Evolutionary conservation across 2,888 invertebrate genomes (phyloP).

Genomic region (Rotaria socialis): DNA sequence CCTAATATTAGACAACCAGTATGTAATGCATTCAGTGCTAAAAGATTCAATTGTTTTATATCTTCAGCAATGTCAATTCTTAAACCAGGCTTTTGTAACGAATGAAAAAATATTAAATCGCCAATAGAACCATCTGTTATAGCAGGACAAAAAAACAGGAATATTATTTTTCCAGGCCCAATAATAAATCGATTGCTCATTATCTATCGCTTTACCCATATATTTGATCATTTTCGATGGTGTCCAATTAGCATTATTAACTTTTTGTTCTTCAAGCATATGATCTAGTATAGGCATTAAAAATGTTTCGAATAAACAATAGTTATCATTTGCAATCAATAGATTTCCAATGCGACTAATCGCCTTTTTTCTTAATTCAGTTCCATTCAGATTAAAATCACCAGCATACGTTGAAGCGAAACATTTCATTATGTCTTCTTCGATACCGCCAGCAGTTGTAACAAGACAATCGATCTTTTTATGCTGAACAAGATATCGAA

Average conservation of each 20-base stretch:
- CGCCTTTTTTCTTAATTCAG: constrained; percentile 72
- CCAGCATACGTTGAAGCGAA: constrained; percentile 87
- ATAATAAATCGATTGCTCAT: constrained; percentile 86
- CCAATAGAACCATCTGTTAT: constrained; percentile 90
- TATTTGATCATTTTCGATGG: constrained; percentile 81
- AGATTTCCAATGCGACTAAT: constrained; percentile 88
- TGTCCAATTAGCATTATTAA: constrained; percentile 71
- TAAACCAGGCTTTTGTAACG: constrained; percentile 78
- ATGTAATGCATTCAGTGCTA: constrained; percentile 83
- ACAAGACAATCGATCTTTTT: constrained; percentile 90
- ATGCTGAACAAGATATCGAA: constrained; percentile 78
- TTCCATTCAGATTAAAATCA: constrained; percentile 78
- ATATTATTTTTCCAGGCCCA: constrained; percentile 97
- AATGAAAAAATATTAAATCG: constrained; percentile 98
- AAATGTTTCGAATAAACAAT: constrained; percentile 96
- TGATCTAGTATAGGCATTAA: constrained; percentile 83
- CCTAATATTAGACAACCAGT: constrained; percentile 92
- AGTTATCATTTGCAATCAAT: constrained; percentile 93
- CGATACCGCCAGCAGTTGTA: constrained; percentile 92
- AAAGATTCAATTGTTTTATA: constrained; percentile 79
- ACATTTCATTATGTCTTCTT: constrained; percentile 98
- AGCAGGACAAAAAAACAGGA: constrained; percentile 92
- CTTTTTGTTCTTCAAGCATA: constrained; percentile 80
- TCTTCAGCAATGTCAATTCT: constrained; percentile 88
- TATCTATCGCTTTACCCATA: constrained; percentile 81